Percentiles rank a stretch among this genome's conserved stretches.
Conservation (phyloP, 2,797 vertebrate species). For the Acanthurus tractus region DNA sequence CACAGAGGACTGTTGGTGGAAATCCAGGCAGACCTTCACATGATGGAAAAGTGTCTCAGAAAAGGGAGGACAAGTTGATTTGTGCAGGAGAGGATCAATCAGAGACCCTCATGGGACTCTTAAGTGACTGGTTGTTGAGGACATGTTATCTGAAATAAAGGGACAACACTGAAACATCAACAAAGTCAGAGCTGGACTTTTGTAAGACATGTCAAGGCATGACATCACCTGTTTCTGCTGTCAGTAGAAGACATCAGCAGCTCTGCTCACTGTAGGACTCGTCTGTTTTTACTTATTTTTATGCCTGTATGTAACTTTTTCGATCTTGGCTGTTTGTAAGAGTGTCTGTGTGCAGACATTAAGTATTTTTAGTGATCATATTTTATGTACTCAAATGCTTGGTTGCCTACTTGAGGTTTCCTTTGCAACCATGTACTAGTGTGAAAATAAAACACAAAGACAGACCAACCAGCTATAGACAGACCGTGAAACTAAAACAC, state of each 20-base stretch:
- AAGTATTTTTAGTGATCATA: conserved; percentile 41
- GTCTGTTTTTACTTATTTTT: conserved; percentile 41
- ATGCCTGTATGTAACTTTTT: conserved; percentile 40
- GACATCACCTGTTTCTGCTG: conserved; percentile 16
- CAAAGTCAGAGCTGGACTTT: conserved; percentile 31
- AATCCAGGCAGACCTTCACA: not conserved
- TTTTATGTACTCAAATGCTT: conserved; percentile 55
- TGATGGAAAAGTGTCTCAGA: conserved; percentile 9
- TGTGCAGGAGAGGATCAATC: conserved; percentile 3
- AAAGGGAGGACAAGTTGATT: not conserved
- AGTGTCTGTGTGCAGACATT: conserved; percentile 42
- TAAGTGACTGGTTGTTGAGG: conserved; percentile 26
- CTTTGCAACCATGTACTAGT: conserved; percentile 48
- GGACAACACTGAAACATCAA: conserved; percentile 31
- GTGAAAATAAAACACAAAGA: conserved; percentile 37
- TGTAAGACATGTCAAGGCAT: conserved; percentile 13
- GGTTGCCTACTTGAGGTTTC: conserved; percentile 45
- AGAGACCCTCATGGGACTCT: conserved; percentile 41
- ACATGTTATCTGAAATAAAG: conserved; percentile 19
- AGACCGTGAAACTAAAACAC: conserved; percentile 61
- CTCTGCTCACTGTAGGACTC: conserved; percentile 12
- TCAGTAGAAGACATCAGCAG: conserved; percentile 15
- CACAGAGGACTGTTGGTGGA: conserved; percentile 43
- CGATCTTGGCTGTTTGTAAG: conserved; percentile 47
- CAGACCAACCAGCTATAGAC: conserved; percentile 39